Conservation (phyloP, 2,113 vertebrate species). For the Sterrhoptilus dennistouni region DNA sequence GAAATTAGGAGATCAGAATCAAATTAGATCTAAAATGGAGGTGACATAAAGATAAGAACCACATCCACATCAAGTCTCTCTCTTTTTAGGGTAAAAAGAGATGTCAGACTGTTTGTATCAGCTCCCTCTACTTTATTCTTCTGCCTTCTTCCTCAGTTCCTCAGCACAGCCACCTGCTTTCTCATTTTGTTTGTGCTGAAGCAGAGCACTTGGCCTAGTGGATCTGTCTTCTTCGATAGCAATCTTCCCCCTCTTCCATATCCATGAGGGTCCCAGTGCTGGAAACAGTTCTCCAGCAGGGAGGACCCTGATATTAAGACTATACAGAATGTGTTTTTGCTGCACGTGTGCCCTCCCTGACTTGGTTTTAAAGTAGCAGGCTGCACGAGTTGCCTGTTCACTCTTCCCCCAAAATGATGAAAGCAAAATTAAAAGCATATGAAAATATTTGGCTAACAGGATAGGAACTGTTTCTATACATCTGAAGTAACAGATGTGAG, state of each 20-base stretch:
- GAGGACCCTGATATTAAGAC: background rate
- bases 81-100: background rate
- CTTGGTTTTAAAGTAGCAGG: background rate
- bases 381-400: background rate
- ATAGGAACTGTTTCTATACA: constrained; percentile 2
- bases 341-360: background rate
- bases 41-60: background rate
- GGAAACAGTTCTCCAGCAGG: background rate
- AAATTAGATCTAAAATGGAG: background rate
- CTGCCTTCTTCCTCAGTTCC: background rate
- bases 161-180: background rate
- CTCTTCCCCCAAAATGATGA: background rate
- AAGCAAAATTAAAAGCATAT: constrained; percentile 40
- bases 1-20: background rate
- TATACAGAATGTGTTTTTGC: background rate
- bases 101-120: background rate
- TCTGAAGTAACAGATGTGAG: constrained; percentile 29
- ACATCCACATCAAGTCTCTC: background rate
- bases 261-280: background rate
- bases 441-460: constrained; percentile 23
- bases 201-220: background rate
- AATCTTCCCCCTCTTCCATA: background rate
- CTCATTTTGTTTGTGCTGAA: background rate
- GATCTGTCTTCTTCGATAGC: background rate
- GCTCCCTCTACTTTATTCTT: background rate